Evolutionary conservation across 2,888 invertebrate species (phyloP).

Genomic region (Apamea sordens): DNA sequence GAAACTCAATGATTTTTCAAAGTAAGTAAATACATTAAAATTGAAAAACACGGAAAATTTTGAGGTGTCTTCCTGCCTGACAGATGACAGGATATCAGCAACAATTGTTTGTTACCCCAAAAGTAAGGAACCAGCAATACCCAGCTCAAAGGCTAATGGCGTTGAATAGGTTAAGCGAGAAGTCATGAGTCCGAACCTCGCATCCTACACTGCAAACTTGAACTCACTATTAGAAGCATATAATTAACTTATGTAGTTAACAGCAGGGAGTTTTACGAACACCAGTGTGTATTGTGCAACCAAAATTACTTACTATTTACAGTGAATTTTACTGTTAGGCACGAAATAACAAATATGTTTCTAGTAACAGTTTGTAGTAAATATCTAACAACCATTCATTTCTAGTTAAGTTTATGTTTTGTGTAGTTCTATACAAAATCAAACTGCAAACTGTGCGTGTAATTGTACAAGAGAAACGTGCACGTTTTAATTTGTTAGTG

Average conservation of each 20-base stretch:
- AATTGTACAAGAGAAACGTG: conserved; percentile 2
- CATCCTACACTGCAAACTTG: not conserved
- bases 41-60: too few species aligned
- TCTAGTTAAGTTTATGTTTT: not conserved
- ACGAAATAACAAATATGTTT: not conserved
- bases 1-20: too few species aligned
- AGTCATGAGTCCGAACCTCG: not conserved
- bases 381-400: not conserved
- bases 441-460: conserved; percentile 7
- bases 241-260: conserved; percentile 1
- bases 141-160: not conserved
- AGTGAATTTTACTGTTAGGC: not conserved
- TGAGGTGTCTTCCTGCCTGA: too few species aligned
- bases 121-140: not conserved
- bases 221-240: not conserved
- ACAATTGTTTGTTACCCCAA: not conserved
- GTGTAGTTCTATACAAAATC: not conserved
- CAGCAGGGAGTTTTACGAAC: not conserved
- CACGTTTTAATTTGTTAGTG: not conserved
- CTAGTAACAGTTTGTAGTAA: conserved; percentile 1
- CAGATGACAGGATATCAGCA: too few species aligned
- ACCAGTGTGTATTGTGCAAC: conserved; percentile 18
- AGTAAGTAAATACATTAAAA: too few species aligned
- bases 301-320: not conserved
- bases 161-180: not conserved